Percentiles rank a stretch among this genome's conserved stretches.
Conservation (phyloP, 2,797 vertebrate genomes). For the Australoheros facetus region DNA sequence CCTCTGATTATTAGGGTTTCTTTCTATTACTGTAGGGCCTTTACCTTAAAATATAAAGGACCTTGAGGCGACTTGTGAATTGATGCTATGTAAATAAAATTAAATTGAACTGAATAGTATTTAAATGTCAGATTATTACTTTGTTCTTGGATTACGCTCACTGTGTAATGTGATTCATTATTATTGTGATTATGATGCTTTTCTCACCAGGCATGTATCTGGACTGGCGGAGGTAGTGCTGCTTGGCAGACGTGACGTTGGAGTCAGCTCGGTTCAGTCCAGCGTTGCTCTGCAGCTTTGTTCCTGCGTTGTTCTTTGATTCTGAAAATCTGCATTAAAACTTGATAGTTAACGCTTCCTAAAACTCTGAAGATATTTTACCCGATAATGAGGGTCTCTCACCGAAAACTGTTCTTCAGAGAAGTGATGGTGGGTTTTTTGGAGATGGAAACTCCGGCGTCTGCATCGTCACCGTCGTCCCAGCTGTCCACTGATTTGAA, state of each 20-base stretch:
- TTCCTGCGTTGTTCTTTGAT: slow-evolving; percentile 65
- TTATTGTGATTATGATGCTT: background rate
- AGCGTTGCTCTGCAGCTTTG: slow-evolving; percentile 65
- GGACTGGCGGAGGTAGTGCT: slow-evolving; percentile 92
- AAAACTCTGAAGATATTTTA: background rate
- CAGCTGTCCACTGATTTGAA: slow-evolving; percentile 83
- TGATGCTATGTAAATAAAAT: background rate
- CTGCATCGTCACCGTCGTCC: slow-evolving; percentile 82
- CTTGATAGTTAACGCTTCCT: background rate
- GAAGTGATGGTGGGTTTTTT: slow-evolving; percentile 85
- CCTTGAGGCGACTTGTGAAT: background rate
- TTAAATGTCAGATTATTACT: too few species aligned
- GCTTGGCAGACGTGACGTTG: slow-evolving; percentile 80
- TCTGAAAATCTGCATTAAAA: slow-evolving; percentile 58
- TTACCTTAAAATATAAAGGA: background rate
- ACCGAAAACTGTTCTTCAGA: slow-evolving; percentile 80
- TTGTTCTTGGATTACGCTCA: background rate
- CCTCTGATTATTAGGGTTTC: too few species aligned
- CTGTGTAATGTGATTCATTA: background rate
- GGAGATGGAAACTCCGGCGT: slow-evolving; percentile 84
- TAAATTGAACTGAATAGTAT: background rate
- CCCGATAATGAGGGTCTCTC: slow-evolving; percentile 34
- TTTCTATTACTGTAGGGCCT: background rate
- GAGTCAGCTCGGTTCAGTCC: slow-evolving; percentile 77
- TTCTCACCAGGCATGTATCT: slow-evolving; percentile 90